Base-by-base conservation (phyloP, 2,888 invertebrate species). In the Venustoraphidia nigricollis region DNA sequence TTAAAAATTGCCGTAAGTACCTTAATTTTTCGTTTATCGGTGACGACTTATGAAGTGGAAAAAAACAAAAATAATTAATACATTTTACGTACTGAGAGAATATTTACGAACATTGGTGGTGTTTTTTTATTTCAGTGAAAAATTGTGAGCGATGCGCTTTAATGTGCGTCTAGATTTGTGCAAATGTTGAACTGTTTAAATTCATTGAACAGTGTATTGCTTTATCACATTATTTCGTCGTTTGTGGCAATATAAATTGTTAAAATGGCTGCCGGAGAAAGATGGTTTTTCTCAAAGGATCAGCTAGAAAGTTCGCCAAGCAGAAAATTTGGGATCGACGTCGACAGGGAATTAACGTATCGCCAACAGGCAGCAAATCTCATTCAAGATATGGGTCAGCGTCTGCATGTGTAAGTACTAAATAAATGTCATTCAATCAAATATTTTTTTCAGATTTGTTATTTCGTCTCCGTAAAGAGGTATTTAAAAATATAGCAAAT, bases 321-420 rank as follows among this genome's bases (percentile, higher is more conserved):
- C 73, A 80, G 89, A 72, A 84, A 79, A 76, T 82, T 81, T 75
- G 93, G 93, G 63, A 83, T 92, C 73, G 91, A 93, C 72, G 77
- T 81, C 62, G 92, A 91, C 73, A 90, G 92, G 71, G 97, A 97
- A 73, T 72, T 96, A 60, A 87, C 87, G 58, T 92, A 89, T 70
- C 78, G 97, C 64, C 97, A 97, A 70, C 90, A 93, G 73, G 93
- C 95, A 57, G 95, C 96, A 47, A 92, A 93, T 72, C 84, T 96
- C 60, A 96, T 97, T 64, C 96, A 96, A 77, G 95, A 96, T 71
- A 95, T 97, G 91, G 96, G 96, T 60, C 95, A 96, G 70, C 78
- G 89, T 64, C 79, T 97, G 59, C 87, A 88, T 77, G 94, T 96
- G 93, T 94, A 90, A 27, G 27, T 27, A 27, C 27, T 1, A 27